These are phyloP conservation scores for Harpalus rubripes DNA, from an alignment of 2,888 invertebrate genomes.

Conservation along the genomic window DNA sequence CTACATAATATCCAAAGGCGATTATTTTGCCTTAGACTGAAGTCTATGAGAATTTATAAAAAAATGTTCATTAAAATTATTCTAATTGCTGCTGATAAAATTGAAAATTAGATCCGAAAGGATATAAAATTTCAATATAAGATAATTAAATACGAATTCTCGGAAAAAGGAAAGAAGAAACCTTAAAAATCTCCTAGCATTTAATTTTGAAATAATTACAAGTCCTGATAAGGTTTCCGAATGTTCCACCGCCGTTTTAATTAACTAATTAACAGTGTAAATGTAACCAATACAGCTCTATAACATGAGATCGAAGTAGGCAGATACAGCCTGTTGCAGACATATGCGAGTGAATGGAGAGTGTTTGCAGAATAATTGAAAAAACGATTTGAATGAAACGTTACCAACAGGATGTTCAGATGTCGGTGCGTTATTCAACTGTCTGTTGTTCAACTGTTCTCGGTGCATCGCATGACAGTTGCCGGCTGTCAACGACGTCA, in stretches of 20 bases:
- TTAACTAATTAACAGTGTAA: conserved; percentile 52
- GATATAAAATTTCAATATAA: background rate
- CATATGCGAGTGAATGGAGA: conserved; percentile 24
- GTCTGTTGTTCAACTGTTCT: conserved; percentile 31
- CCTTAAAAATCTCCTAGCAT: conserved; percentile 14
- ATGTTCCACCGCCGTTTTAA: conserved; percentile 18
- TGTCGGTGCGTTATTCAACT: conserved; percentile 7
- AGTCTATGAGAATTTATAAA: too few species aligned
- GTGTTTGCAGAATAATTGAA: conserved; percentile 46
- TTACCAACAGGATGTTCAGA: conserved; percentile 50
- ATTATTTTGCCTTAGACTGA: too few species aligned
- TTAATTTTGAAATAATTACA: conserved; percentile 41
- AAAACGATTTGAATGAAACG: conserved; percentile 52
- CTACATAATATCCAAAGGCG: too few species aligned
- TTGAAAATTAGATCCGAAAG: background rate
- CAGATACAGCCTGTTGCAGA: conserved; percentile 38
- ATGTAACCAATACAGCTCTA: conserved; percentile 22
- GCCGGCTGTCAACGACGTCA: conserved; percentile 6
- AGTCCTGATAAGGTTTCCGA: conserved; percentile 28
- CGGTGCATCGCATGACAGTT: conserved; percentile 21
- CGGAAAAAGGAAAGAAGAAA: conserved; percentile 10
- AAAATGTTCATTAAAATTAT: too few species aligned
- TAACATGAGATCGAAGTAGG: conserved; percentile 12
- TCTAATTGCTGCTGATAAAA: background rate
- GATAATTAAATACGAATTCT: conserved; percentile 31